A percentile compares a stretch with the other conserved stretches of the same genome.
These are phyloP conservation scores for Valencia hispanica DNA, from an alignment of 2,797 vertebrate genomes.

Conservation along the genomic window DNA sequence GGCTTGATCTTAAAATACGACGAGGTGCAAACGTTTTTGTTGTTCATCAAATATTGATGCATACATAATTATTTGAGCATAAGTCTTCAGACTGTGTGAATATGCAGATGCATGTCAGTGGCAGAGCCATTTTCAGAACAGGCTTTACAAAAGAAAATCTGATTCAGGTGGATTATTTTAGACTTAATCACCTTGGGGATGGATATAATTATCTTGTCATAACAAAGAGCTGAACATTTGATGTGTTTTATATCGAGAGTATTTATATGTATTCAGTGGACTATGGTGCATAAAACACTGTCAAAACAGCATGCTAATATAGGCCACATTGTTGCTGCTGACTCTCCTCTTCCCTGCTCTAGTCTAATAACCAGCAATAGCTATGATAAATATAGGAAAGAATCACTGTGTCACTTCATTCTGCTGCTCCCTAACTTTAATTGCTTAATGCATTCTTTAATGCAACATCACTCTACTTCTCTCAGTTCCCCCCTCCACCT, in stretches of 20 bases:
- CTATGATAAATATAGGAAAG: conserved; percentile 88
- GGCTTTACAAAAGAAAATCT: conserved; percentile 45
- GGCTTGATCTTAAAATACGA: conserved; percentile 69
- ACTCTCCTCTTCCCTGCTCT: conserved; percentile 74
- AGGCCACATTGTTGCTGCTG: conserved; percentile 78
- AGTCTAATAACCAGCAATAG: conserved; percentile 86
- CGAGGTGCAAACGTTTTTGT: conserved; percentile 71
- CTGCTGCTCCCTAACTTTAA: conserved; percentile 85
- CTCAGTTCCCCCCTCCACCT: conserved; percentile 38
- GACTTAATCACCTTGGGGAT: conserved; percentile 56
- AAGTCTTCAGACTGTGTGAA: conserved; percentile 54
- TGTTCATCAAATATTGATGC: conserved; percentile 82
- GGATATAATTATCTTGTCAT: conserved; percentile 63
- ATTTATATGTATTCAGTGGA: conserved; percentile 44
- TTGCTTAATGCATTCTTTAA: conserved; percentile 86
- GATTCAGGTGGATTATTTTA: conserved; percentile 54
- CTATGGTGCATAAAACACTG: conserved; percentile 67
- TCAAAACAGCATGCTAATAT: conserved; percentile 78
- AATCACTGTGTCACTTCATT: conserved; percentile 82
- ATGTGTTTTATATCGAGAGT: conserved; percentile 43
- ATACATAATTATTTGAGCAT: conserved; percentile 72
- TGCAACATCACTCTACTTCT: conserved; percentile 44
- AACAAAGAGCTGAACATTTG: conserved; percentile 34
- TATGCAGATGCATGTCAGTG: conserved; percentile 52
- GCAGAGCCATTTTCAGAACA: conserved; percentile 35